Percentiles rank a stretch among this genome's conserved stretches.
These are phyloP conservation scores for Watsonalla binaria DNA, from an alignment of 2,888 invertebrate genomes.

Conservation along the genomic window DNA sequence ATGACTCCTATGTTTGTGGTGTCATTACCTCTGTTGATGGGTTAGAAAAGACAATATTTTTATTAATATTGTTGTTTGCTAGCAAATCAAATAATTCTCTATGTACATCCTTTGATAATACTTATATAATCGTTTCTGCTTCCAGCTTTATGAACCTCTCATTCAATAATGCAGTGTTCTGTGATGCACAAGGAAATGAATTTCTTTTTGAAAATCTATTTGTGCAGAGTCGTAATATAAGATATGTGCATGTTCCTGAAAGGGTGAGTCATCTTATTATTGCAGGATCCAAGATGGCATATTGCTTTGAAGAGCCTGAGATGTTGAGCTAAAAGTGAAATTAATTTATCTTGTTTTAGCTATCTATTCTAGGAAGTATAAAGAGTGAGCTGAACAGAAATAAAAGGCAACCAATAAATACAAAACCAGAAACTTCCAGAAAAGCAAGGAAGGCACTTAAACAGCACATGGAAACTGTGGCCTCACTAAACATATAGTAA, in stretches of 20 bases:
- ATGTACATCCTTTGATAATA: too few relatives aligned
- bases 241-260: constrained; percentile 83
- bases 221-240: constrained; percentile 81
- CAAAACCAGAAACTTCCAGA: constrained; percentile 54
- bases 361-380: constrained; percentile 70
- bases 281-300: background rate
- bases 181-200: constrained; percentile 80
- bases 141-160: constrained; percentile 83
- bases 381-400: constrained; percentile 54
- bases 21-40: constrained; percentile 81
- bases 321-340: too few relatives aligned
- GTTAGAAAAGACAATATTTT: constrained; percentile 46
- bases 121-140: too few relatives aligned
- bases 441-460: constrained; percentile 71
- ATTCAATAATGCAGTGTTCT: constrained; percentile 80
- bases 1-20: constrained; percentile 82
- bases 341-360: constrained; percentile 47
- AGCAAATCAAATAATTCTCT: too few relatives aligned
- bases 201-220: constrained; percentile 81
- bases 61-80: constrained; percentile 1
- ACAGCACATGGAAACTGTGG: constrained; percentile 73
- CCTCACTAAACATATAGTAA: constrained; percentile 34
- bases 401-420: constrained; percentile 27
- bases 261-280: constrained; percentile 44
- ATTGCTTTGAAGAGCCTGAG: background rate